Percentiles rank a stretch among this genome's conserved stretches.
Evolutionary conservation across 1,140 invertebrate species (phyloP).

Genomic region (Tachypleus tridentatus): DNA sequence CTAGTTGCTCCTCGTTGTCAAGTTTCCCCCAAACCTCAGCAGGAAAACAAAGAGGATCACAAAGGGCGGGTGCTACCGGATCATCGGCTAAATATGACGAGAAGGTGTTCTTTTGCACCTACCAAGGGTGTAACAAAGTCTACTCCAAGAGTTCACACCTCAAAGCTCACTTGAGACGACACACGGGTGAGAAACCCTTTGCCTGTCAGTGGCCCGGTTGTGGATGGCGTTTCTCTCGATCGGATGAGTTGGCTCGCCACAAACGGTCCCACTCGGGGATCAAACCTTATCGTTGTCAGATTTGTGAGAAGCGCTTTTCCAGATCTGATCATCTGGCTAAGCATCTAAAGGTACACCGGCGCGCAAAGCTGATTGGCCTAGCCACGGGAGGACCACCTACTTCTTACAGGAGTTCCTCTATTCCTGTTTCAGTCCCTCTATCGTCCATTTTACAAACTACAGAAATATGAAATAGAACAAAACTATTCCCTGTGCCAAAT

Average conservation of each 20-base stretch:
- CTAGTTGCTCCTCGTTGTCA: constrained; percentile 31
- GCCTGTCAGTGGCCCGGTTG: constrained; percentile 81
- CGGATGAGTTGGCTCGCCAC: constrained; percentile 79
- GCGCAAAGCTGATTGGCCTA: constrained; percentile 5
- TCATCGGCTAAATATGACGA: constrained; percentile 80
- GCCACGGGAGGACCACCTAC: too few species aligned
- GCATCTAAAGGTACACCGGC: constrained; percentile 65
- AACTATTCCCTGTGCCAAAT: too few species aligned
- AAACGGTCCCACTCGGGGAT: constrained; percentile 66
- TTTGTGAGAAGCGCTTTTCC: constrained; percentile 74
- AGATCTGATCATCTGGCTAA: constrained; percentile 85
- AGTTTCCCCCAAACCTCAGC: constrained; percentile 49
- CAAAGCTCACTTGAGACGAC: constrained; percentile 90
- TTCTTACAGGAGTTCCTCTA: too few species aligned
- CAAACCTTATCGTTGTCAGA: constrained; percentile 71
- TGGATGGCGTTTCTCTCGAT: constrained; percentile 83
- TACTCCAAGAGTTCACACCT: constrained; percentile 97
- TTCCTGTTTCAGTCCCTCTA: too few species aligned
- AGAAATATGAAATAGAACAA: too few species aligned
- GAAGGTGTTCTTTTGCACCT: constrained; percentile 66
- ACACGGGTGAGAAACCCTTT: constrained; percentile 94
- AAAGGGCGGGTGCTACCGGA: constrained; percentile 91
- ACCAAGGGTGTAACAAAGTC: constrained; percentile 89
- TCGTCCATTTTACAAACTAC: too few species aligned
- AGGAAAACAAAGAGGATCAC: constrained; percentile 53